A percentile compares a stretch with the other conserved stretches of the same genome.
phyloP scores from a whole-genome alignment of 2,888 invertebrate genomes.

The Rotaria magnacalcarata region DNA sequence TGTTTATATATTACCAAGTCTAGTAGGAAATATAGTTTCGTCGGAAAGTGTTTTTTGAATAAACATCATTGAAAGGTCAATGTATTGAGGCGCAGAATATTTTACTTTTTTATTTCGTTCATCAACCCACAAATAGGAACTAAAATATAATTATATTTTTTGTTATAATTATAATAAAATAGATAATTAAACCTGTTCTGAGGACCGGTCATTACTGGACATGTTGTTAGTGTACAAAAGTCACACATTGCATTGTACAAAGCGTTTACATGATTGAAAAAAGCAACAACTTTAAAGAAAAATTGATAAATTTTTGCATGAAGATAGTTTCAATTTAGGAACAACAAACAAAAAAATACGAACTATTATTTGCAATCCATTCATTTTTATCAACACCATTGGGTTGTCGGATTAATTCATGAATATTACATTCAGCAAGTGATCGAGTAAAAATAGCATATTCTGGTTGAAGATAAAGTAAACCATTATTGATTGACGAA shows the following conservation, averaged over 20 bases:
- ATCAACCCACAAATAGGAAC: conserved; percentile 94
- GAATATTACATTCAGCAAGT: conserved; percentile 84
- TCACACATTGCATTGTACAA: conserved; percentile 96
- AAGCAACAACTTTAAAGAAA: conserved; percentile 67
- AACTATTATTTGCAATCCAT: conserved; percentile 98
- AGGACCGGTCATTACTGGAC: conserved; percentile 65
- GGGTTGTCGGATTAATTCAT: conserved; percentile 86
- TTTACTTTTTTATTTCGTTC: conserved; percentile 96
- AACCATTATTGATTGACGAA: background rate
- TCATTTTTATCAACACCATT: conserved; percentile 93
- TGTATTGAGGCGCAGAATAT: conserved; percentile 92
- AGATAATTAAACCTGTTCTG: conserved; percentile 21
- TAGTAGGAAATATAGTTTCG: conserved; percentile 93
- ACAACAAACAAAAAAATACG: conserved; percentile 54
- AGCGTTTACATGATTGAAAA: conserved; percentile 97
- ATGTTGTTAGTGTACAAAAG: conserved; percentile 90
- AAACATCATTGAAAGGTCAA: conserved; percentile 97
- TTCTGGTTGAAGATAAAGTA: conserved; percentile 31
- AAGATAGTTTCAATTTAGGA: background rate
- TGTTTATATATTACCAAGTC: conserved; percentile 71
- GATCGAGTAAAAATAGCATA: conserved; percentile 23
- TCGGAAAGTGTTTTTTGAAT: conserved; percentile 93
- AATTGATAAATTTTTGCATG: background rate
- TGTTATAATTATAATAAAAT: no score
- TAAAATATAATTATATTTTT: conserved; percentile 55